Evolutionary conservation across 1,140 invertebrate species (phyloP).

Genomic region (Bombus turneri): DNA sequence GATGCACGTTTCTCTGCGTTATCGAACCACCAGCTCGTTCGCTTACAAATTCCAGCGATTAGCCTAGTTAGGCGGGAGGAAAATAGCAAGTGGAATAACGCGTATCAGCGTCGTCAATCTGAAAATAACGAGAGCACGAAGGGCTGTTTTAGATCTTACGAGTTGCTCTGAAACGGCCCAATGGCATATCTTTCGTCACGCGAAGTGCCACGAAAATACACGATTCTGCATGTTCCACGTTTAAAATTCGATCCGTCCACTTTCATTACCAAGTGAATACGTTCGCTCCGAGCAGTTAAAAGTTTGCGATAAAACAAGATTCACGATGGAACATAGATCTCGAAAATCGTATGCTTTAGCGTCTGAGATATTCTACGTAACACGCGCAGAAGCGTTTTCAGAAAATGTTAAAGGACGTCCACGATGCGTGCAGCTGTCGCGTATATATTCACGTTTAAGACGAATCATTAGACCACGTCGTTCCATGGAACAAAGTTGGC

Average conservation of each 20-base stretch:
- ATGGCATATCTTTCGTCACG: constrained; percentile 21
- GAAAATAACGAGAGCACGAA: constrained; percentile 43
- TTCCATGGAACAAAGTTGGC: constrained; percentile 62
- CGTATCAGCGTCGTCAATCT: constrained; percentile 47
- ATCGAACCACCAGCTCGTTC: constrained; percentile 7
- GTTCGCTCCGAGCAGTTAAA: not conserved
- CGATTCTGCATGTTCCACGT: not conserved
- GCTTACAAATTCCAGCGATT: constrained; percentile 45
- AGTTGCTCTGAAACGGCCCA: constrained; percentile 24
- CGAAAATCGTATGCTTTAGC: not conserved
- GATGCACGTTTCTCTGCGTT: not conserved
- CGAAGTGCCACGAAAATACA: constrained; percentile 1
- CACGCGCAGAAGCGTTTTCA: not conserved
- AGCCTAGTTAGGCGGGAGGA: constrained; percentile 45
- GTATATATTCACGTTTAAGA: constrained; percentile 43
- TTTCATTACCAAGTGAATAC: not conserved
- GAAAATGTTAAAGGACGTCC: not conserved
- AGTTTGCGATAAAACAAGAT: not conserved
- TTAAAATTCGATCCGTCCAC: not conserved
- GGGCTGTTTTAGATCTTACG: constrained; percentile 44
- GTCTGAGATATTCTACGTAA: not conserved
- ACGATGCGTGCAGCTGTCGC: constrained; percentile 23
- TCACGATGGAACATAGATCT: not conserved
- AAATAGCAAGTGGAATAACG: constrained; percentile 35
- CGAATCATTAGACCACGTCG: constrained; percentile 23